Evolutionary conservation across 2,797 vertebrate species (phyloP), one percentile per base, ranked within the genome.

Genomic region (Falco naumanni): DNA sequence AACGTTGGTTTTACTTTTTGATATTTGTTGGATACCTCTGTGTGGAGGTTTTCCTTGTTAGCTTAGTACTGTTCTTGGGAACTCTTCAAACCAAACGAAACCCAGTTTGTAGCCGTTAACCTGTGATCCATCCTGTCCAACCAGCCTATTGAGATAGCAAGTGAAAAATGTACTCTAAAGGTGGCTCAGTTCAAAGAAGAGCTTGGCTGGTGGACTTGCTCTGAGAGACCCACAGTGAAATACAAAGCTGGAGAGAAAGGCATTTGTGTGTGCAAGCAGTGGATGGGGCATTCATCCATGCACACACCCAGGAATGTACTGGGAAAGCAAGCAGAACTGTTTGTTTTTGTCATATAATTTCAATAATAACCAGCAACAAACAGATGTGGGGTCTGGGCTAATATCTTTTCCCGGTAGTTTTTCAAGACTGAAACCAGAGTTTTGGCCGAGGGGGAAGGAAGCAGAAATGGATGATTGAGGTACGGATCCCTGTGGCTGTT

Each of bases 311-410:
- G 87, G 95, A 91, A 83, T 65, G 82, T 29, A 18, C 66, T 85
- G 81, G 89, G 59, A 94, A 85, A 94, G 57, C 63, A 84, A 69
- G 61, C 69, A 84, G 77, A 65, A 21, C 63, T 90, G 28, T 91
- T 94, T n/a, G 54, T 21, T 31, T 89, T 83, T 85, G 37, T 84
- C 64, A 59, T 37, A 50, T 1, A 31, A 53, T 87, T 93, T 72
- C 43, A 63, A 0, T 74, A 84, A 33, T 50, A 54, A 74, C 92
- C 51, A 39, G 65, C 2, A 1, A 18, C 48, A 80, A 68, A 43
- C 69, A 63, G 51, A 54, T 8, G 0, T 8, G 21, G 11, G 15
- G 16, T 11, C 60, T 57, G 50, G 28, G 65, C 17, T 92, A 25
- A 33, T 45, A 22, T 4, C 4, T 93, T 92, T 71, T 66, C 39